Base-by-base conservation (phyloP, 2,113 vertebrate genomes). In the Galbula dea region DNA sequence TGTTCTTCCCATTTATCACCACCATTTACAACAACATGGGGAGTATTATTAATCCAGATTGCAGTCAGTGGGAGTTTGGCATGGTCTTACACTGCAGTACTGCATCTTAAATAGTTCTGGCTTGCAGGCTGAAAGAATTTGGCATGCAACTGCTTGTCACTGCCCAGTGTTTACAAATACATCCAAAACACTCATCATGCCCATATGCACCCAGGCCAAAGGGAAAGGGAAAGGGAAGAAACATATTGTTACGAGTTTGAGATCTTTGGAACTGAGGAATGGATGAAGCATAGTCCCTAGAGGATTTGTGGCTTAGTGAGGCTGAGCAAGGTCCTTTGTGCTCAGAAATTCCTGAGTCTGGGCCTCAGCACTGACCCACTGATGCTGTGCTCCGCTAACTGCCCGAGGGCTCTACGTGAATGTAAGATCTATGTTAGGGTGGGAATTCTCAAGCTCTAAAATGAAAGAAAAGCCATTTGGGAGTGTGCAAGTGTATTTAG, bases 41-140 rank as follows among this genome's bases (percentile, higher is more conserved):
- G 75, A 71, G 55, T 52, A 62, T 90, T 90, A 77, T 83, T 65
- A 94, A 80, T 89, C 41, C 84, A 82, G 54, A 18, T 81, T 73
- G 74, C 82, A 90, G 54, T n/a, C 90, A 86, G 49, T 61, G 89
- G 91, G 52, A 73, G 34, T n/a, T 59, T 87, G 95, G 71, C 86
- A 11, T 13, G 49, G 49, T 27, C 78, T 86, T 68, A 7, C 79
- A 9, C 73, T 55, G 75, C 89, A 45, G 30, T 21, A 36, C 58
- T 67, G 58, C 58, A 48, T 79, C 74, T 24, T 9, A 19, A 89
- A 51, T 2, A 75, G 22, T 46, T 87, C 49, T 87, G 95, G 29
- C 81, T 79, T n/a, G n/a, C 57, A 76, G 27, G 7, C 24, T n/a
- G 76, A 3, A 9, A 21, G 43, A 32, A 48, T 51, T 34, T 76